Conservation (phyloP, 2,888 invertebrate species). For the Caenorhabditis imperialis region DNA sequence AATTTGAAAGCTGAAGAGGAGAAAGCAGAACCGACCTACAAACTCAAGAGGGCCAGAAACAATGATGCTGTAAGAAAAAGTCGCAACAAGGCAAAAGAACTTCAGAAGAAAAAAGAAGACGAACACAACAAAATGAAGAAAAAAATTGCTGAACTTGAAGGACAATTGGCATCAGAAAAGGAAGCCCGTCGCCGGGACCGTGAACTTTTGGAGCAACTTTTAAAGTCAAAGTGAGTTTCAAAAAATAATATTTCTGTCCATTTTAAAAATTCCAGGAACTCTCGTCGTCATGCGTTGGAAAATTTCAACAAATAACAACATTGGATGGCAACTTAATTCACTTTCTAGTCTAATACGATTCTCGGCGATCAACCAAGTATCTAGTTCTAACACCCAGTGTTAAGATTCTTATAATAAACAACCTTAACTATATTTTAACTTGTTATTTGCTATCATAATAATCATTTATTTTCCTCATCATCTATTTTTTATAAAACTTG, state of each 20-base stretch:
- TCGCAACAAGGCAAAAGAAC: slow-evolving; percentile 61
- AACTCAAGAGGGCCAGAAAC: slow-evolving; percentile 62
- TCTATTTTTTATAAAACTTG: too few species aligned
- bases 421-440: too few species aligned
- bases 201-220: slow-evolving; percentile 28
- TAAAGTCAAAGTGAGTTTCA: slow-evolving; percentile 12
- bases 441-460: too few species aligned
- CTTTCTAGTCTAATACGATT: slow-evolving; percentile 15
- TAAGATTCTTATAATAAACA: too few species aligned
- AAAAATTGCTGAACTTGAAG: slow-evolving; percentile 31
- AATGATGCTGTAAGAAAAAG: slow-evolving; percentile 66
- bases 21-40: slow-evolving; percentile 58
- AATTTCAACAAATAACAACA: slow-evolving; percentile 14
- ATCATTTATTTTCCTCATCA: too few species aligned
- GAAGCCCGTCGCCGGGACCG: slow-evolving; percentile 26
- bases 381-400: too few species aligned
- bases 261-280: not conserved
- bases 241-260: slow-evolving; percentile 7
- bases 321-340: too few species aligned
- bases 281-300: slow-evolving; percentile 8
- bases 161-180: slow-evolving; percentile 24
- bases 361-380: too few species aligned
- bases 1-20: slow-evolving; percentile 53
- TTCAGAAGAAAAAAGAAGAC: slow-evolving; percentile 40
- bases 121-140: slow-evolving; percentile 47